Evolutionary conservation across 2,888 invertebrate species (phyloP), one percentile per base, ranked within the genome.

Genomic region (Craniophora ligustri): DNA sequence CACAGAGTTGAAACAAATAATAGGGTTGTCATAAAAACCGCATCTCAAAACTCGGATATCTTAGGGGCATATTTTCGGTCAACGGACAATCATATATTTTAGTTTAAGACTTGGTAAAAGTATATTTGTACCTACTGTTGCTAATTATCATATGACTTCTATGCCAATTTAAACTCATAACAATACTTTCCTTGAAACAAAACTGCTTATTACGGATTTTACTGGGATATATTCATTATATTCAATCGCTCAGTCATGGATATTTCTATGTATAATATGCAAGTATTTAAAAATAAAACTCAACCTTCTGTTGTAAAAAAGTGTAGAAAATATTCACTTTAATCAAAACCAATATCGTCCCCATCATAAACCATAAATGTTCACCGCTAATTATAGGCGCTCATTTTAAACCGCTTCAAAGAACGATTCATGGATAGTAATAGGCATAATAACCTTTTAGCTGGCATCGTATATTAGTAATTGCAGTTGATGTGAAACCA

Each of bases 331-430:
- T 16, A 61, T 31, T 31, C 23, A 15, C 19, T 48, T 55, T 63
- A 42, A 61, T 56, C 63, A 61, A 61, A 61, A 35, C 56, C 56
- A 28, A 56, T 63, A 61, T 49, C n/a, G 30, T 11, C 23, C 36
- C 31, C 34, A 55, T 42, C 30, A 34, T 4, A 42, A 6, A 10
- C 34, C 21, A 26, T 35, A 14, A 40, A 49, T 23, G 34, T 18
- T 28, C 36, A 15, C 57, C n/a, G 14, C 30, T 56, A 61, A 61
- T 61, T 61, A 44, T 6, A 19, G 13, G 18, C 19, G 19, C 26
- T 19, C 57, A 61, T 57, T 61, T 31, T 21, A 63, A 61, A 61
- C 61, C 61, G 11, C 57, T 49, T 54, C 64, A 61, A 61, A 63
- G 64, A 35, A 31, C 48, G 14, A 39, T 44, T 56, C 32, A 26